A percentile compares a stretch with the other conserved stretches of the same genome.
Evolutionary conservation across 2,797 vertebrate genomes (phyloP).

Genomic region (Propithecus perrieri): DNA sequence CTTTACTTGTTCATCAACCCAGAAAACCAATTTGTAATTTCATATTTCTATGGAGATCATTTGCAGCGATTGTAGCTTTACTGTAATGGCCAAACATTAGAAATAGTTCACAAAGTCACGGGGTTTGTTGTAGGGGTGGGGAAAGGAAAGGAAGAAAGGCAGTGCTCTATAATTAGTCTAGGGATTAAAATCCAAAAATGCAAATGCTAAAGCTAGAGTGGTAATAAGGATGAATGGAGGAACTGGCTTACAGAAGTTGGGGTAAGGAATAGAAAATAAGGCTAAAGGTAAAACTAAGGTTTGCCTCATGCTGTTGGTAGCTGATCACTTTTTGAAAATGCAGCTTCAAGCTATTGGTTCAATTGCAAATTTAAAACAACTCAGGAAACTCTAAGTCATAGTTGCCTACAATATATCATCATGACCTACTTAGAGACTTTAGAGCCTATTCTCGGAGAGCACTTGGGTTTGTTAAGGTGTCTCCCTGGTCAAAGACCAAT

Average conservation of each 20-base stretch:
- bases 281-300: neutral
- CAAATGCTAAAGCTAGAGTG: neutral
- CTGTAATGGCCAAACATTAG: neutral
- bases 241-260: neutral
- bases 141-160: neutral
- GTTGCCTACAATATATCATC: neutral
- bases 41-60: neutral
- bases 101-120: neutral
- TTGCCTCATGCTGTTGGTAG: too few species aligned
- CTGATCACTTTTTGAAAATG: neutral
- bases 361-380: neutral
- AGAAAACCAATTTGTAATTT: neutral
- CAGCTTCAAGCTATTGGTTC: neutral
- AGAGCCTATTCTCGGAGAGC: neutral
- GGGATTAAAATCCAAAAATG: neutral
- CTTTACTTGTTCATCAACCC: neutral
- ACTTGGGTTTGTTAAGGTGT: neutral
- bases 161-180: neutral
- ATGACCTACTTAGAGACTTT: neutral
- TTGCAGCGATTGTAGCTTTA: neutral
- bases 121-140: neutral
- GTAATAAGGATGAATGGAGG: neutral
- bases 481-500: neutral
- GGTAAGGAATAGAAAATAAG: neutral
- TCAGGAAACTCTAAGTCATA: neutral